These are phyloP conservation scores for Sycobia sp. DNA, from an alignment of 1,140 invertebrate species.

Conservation along the genomic window DNA sequence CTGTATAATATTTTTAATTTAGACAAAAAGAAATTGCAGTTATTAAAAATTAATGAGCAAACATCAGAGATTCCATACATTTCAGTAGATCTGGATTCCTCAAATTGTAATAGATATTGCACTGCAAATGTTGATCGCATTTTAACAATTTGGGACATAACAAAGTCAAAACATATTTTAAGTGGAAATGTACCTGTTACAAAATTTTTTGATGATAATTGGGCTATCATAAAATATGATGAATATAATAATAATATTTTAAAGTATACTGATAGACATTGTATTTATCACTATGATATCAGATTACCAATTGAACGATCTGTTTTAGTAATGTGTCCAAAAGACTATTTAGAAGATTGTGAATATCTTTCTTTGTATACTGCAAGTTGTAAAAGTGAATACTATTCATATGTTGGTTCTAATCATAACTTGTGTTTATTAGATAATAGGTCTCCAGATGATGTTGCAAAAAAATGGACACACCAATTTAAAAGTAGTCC, in stretches of 20 bases:
- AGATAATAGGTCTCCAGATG: slow-evolving; percentile 46
- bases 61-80: slow-evolving; percentile 34
- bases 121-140: slow-evolving; percentile 43
- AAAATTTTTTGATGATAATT: slow-evolving; percentile 44
- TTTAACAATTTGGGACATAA: slow-evolving; percentile 50
- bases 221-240: slow-evolving; percentile 51
- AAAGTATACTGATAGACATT: slow-evolving; percentile 51
- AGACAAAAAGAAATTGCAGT: slow-evolving; percentile 29
- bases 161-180: slow-evolving; percentile 41
- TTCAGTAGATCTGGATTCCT: slow-evolving; percentile 44
- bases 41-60: slow-evolving; percentile 34
- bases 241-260: slow-evolving; percentile 44
- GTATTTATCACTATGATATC: slow-evolving; percentile 51
- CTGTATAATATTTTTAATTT: slow-evolving; percentile 34
- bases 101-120: slow-evolving; percentile 45
- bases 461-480: slow-evolving; percentile 57
- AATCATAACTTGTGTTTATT: slow-evolving; percentile 51
- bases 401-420: slow-evolving; percentile 49
- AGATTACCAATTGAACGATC: slow-evolving; percentile 46
- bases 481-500: slow-evolving; percentile 56
- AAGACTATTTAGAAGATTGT: slow-evolving; percentile 47
- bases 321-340: slow-evolving; percentile 50
- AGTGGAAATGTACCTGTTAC: slow-evolving; percentile 32
- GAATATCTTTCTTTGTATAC: slow-evolving; percentile 47
- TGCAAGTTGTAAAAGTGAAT: slow-evolving; percentile 43